Percentiles rank a stretch among this genome's conserved stretches.
Evolutionary conservation across 2,888 invertebrate genomes (phyloP).

Genomic region (Sthenelais limicola): DNA sequence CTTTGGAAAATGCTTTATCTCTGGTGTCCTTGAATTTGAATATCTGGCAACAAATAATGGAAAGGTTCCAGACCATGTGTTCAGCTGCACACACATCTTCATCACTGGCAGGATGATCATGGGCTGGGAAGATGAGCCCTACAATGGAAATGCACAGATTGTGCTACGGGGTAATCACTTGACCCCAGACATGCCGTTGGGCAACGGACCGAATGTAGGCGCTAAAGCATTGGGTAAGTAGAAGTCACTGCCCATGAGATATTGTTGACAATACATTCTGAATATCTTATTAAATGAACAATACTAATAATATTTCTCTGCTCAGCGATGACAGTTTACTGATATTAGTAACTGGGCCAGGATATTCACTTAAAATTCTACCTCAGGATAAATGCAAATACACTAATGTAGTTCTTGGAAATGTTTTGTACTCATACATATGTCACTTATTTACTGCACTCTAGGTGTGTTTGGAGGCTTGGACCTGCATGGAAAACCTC

Average conservation of each 20-base stretch:
- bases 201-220: conserved; percentile 46
- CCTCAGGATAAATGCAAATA: no score
- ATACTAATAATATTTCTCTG: no score
- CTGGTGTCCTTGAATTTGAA: conserved; percentile 63
- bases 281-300: no score
- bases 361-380: no score
- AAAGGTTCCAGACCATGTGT: conserved; percentile 2
- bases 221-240: conserved; percentile 59
- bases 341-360: no score
- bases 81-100: conserved; percentile 40
- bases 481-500: conserved; percentile 50
- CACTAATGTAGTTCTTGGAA: no score
- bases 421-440: no score
- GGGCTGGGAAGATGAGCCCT: conserved; percentile 62
- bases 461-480: conserved; percentile 57
- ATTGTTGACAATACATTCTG: no score
- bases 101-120: conserved; percentile 55
- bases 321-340: no score
- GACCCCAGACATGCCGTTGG: conserved; percentile 47
- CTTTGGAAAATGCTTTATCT: conserved; percentile 48
- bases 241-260: no score
- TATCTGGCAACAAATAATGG: conserved; percentile 4
- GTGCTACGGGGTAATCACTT: conserved; percentile 49
- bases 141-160: conserved; percentile 50
- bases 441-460: no score